These are phyloP conservation scores for Sebastes wilsoni DNA, from an alignment of 2,797 vertebrate species.

Conservation along the genomic window DNA sequence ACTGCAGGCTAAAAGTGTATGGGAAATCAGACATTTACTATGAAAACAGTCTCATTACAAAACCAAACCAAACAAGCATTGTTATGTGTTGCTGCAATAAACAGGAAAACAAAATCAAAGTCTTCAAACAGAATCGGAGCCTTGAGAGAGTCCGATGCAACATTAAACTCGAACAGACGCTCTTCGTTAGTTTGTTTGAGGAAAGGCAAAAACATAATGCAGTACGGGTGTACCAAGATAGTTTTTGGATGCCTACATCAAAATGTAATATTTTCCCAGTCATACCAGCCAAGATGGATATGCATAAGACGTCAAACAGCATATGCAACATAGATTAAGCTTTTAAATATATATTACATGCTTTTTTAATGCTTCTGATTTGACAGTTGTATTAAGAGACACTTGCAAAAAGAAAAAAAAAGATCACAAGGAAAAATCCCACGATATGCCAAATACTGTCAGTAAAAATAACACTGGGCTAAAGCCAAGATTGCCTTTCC, in stretches of 20 bases:
- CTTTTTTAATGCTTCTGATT: background rate
- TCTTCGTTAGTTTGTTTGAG: background rate
- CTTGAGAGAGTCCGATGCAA: background rate
- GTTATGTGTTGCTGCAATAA: background rate
- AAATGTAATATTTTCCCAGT: background rate
- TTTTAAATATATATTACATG: background rate
- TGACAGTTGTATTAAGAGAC: background rate
- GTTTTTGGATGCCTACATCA: background rate
- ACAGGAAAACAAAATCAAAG: background rate
- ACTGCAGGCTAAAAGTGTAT: background rate
- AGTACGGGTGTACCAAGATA: background rate
- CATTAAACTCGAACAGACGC: background rate
- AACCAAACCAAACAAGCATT: background rate
- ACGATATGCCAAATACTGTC: constrained; percentile 5
- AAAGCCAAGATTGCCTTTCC: constrained; percentile 5
- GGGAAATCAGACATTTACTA: background rate
- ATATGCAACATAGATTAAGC: background rate
- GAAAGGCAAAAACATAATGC: background rate
- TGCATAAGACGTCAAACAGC: background rate
- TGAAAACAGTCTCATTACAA: background rate
- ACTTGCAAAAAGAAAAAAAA: background rate
- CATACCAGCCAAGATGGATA: background rate
- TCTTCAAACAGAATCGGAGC: background rate
- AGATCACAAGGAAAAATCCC: background rate
- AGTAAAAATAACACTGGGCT: constrained; percentile 32